phyloP scores from a whole-genome alignment of 53 echinoderm and acorn worm genomes.

The Stichopus horrens region DNA sequence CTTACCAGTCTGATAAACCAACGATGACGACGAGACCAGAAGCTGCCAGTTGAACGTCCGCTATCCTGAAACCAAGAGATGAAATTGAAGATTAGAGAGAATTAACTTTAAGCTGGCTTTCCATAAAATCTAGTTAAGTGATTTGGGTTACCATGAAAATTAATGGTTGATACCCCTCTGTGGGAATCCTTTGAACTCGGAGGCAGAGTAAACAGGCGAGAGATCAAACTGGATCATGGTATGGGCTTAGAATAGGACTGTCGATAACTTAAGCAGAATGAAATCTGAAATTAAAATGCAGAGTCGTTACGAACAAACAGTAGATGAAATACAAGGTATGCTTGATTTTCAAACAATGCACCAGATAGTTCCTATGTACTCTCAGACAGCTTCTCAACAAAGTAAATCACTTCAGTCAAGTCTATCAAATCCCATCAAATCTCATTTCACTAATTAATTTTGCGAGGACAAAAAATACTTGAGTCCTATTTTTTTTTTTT shows the following conservation, averaged over 20 bases:
- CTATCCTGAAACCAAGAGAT: conserved; percentile 44
- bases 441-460: conserved; percentile 3
- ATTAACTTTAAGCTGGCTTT: conserved; percentile 46
- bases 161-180: conserved; percentile 35
- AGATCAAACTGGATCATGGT: conserved; percentile 33
- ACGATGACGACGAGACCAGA: conserved; percentile 18
- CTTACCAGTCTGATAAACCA: conserved; percentile 22
- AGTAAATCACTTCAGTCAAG: background rate
- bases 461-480: background rate
- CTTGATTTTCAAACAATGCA: background rate
- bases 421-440: conserved; percentile 14
- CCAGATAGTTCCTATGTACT: background rate
- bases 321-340: background rate
- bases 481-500: no score
- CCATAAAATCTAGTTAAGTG: conserved; percentile 47
- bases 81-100: conserved; percentile 47
- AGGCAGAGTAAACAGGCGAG: conserved; percentile 30
- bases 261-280: background rate
- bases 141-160: conserved; percentile 47
- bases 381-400: background rate
- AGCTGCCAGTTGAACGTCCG: conserved; percentile 40
- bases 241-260: background rate
- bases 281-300: conserved; percentile 2
- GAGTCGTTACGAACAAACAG: background rate
- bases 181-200: conserved; percentile 36